These are phyloP conservation scores for Caenorhabditis brenneri DNA, from an alignment of 1,140 invertebrate species.

Conservation along the genomic window DNA sequence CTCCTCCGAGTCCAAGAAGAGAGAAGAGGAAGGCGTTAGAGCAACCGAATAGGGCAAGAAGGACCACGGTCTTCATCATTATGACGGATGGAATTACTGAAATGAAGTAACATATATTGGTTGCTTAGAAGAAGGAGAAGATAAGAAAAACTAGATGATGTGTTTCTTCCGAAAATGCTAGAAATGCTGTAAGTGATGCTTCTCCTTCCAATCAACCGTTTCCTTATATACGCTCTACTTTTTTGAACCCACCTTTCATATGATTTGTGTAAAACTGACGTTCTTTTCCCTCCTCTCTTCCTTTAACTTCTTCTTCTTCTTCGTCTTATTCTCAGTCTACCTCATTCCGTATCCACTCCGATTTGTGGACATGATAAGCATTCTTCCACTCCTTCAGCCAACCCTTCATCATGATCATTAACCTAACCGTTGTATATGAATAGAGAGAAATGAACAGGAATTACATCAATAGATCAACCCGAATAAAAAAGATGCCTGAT, in stretches of 20 bases:
- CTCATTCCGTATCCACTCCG: not conserved
- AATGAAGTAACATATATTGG: not conserved
- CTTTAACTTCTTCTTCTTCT: not conserved
- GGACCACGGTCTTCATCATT: conserved; percentile 41
- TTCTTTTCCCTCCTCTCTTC: not conserved
- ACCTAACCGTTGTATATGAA: not conserved
- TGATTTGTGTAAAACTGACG: conserved; percentile 8
- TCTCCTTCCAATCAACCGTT: not conserved
- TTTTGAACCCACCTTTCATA: conserved; percentile 18
- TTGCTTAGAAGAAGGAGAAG: not conserved
- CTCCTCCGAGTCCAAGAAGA: conserved; percentile 17
- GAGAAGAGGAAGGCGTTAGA: conserved; percentile 45
- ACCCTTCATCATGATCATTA: conserved; percentile 12
- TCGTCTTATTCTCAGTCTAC: too few species aligned
- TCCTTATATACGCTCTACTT: conserved; percentile 8
- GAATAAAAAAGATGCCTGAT: too few species aligned
- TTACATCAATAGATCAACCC: not conserved
- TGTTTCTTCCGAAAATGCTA: too few species aligned
- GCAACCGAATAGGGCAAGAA: conserved; percentile 2
- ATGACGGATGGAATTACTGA: conserved; percentile 2
- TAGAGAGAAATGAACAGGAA: not conserved
- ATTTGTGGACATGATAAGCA: conserved; percentile 13
- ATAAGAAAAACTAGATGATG: not conserved
- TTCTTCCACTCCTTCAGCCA: not conserved
- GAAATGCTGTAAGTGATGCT: not conserved